Evolutionary conservation across 2,797 vertebrate species (phyloP).

Genomic region (Chaetodon trifasciatus): DNA sequence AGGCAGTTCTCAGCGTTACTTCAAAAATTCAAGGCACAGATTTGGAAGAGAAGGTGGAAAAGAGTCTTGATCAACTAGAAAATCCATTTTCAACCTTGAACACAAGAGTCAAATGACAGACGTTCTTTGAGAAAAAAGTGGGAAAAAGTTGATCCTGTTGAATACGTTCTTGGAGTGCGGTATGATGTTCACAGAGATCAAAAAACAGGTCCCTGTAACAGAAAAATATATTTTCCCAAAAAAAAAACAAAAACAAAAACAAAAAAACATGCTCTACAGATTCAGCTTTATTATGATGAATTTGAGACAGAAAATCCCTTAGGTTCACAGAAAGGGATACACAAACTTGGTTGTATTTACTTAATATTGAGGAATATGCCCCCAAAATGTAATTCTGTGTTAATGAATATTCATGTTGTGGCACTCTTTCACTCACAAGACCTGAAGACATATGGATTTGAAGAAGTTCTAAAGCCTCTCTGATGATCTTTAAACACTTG

Average conservation of each 20-base stretch:
- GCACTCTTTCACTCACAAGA: conserved; percentile 45
- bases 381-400: conserved; percentile 42
- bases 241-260: background rate
- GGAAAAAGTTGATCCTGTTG: conserved; percentile 5
- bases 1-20: too few species aligned
- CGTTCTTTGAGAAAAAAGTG: conserved; percentile 32
- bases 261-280: background rate
- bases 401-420: conserved; percentile 52
- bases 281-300: conserved; percentile 16
- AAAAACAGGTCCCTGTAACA: background rate
- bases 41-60: conserved; percentile 29
- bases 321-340: conserved; percentile 36
- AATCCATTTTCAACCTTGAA: conserved; percentile 45
- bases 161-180: background rate
- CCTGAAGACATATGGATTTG: conserved; percentile 48
- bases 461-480: conserved; percentile 39
- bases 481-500: conserved; percentile 27
- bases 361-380: conserved; percentile 44
- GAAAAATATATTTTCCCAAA: too few species aligned
- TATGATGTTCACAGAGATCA: background rate
- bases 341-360: conserved; percentile 48
- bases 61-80: conserved; percentile 37
- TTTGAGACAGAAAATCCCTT: conserved; percentile 27
- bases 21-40: conserved; percentile 27
- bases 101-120: conserved; percentile 21